These are phyloP conservation scores for Leptogaster cylindrica DNA, from an alignment of 2,888 invertebrate genomes.

Conservation along the genomic window DNA sequence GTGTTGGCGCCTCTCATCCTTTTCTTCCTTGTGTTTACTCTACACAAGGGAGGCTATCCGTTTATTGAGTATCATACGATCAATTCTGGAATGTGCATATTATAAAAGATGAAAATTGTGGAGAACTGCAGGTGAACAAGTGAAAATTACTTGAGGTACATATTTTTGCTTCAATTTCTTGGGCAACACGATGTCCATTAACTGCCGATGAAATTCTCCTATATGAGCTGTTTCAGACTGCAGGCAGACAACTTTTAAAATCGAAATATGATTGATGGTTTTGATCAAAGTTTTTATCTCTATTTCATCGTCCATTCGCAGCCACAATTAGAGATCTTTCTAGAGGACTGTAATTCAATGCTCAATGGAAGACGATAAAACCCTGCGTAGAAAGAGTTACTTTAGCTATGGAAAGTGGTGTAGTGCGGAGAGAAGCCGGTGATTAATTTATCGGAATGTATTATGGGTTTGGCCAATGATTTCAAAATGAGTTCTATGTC, in stretches of 20 bases:
- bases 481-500: no score
- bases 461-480: conserved; percentile 23
- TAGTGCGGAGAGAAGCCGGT: conserved; percentile 46
- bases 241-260: conserved; percentile 22
- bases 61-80: background rate
- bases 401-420: conserved; percentile 11
- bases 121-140: conserved; percentile 23
- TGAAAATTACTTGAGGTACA: conserved; percentile 16
- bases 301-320: conserved; percentile 14
- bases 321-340: conserved; percentile 21
- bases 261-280: conserved; percentile 45
- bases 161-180: conserved; percentile 3
- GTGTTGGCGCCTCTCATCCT: conserved; percentile 24
- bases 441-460: conserved; percentile 41
- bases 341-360: no score
- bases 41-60: conserved; percentile 11
- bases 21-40: conserved; percentile 37
- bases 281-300: conserved; percentile 41
- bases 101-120: background rate
- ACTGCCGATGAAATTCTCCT: no score
- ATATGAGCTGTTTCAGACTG: no score
- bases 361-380: no score
- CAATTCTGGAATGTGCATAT: background rate
- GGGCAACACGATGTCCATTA: background rate
- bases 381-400: no score